Evolutionary conservation across 2,797 vertebrate genomes (phyloP), one percentile per base, ranked within the genome.

Genomic region (Poliocrania exsul): DNA sequence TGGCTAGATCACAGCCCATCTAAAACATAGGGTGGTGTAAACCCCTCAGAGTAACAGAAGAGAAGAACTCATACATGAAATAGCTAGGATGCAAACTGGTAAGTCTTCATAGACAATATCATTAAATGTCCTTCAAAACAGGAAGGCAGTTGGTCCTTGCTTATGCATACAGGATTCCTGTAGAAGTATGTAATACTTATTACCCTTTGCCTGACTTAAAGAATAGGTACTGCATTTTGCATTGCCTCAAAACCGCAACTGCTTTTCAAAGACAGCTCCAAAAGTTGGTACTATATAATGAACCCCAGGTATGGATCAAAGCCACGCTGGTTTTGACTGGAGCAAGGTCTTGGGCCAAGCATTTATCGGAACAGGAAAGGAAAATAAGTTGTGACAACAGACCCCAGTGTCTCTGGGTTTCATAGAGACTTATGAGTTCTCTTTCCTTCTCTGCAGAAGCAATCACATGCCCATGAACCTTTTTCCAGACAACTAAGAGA

Each of bases 401-500:
- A 86, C 10, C 8, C 10, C 33, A 37, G 33, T 50, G 60, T 84
- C 50, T 90, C 74, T 9, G 18, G 11, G 35, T 87, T 38, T 81
- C 25, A 42, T 6, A 50, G 23, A 90, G 4, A 31, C 9, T 65
- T 74, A 50, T 81, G 54, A 77, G 77, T 93, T 80, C 2, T 82
- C 16, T 65, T 19, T 31, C 5, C 21, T 31, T 9, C 33, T 66
- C 56, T 81, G 29, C 65, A 50, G 13, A 26, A 91, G 29, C 31
- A 88, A 78, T 66, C 65, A 37, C 51, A 57, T 53, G 71, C 6
- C 53, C 37, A 53, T 80, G 24, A 79, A 77, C 15, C 8, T 79
- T 91, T 95, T 81, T 86, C 66, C 61, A 88, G 90, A 74, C 57
- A 57, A 81, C 66, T 75, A 71, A 85, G 58, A 94, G 49, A 73